A percentile compares a stretch with the other conserved stretches of the same genome.
These are phyloP conservation scores for Cathartes aura DNA, from an alignment of 2,113 vertebrate species.

Conservation along the genomic window DNA sequence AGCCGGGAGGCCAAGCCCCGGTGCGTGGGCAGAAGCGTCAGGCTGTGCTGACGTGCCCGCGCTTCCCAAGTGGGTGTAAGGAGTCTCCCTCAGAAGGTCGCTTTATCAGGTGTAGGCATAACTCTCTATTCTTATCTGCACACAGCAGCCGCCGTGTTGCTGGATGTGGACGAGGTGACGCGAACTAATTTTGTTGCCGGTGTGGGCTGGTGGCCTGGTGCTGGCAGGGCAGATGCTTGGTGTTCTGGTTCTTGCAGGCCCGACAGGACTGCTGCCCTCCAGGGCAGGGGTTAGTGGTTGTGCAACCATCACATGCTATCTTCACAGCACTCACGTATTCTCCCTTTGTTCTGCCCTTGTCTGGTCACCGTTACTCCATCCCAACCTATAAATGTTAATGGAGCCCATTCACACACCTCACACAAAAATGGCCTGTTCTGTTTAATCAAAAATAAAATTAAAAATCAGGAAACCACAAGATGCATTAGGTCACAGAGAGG, in stretches of 20 bases:
- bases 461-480: not conserved
- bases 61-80: rapidly evolving
- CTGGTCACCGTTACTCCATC: too few species aligned
- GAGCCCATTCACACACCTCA: not conserved
- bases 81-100: rapidly evolving
- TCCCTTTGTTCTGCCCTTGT: not conserved
- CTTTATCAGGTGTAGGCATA: rapidly evolving
- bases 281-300: not conserved
- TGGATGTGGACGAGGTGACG: rapidly evolving
- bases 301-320: rapidly evolving
- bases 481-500: rapidly evolving
- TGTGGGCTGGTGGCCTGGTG: not conserved
- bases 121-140: rapidly evolving
- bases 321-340: rapidly evolving
- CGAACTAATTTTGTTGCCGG: rapidly evolving
- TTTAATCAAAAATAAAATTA: not conserved
- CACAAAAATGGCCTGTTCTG: not conserved
- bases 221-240: too few species aligned
- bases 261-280: not conserved
- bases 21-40: not conserved
- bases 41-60: not conserved
- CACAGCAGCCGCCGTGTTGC: rapidly evolving
- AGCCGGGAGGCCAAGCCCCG: not conserved
- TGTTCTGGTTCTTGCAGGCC: not conserved
- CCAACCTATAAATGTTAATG: rapidly evolving